These are phyloP conservation scores for Dipodomys spectabilis DNA, from an alignment of 2,113 vertebrate genomes.

Conservation along the genomic window DNA sequence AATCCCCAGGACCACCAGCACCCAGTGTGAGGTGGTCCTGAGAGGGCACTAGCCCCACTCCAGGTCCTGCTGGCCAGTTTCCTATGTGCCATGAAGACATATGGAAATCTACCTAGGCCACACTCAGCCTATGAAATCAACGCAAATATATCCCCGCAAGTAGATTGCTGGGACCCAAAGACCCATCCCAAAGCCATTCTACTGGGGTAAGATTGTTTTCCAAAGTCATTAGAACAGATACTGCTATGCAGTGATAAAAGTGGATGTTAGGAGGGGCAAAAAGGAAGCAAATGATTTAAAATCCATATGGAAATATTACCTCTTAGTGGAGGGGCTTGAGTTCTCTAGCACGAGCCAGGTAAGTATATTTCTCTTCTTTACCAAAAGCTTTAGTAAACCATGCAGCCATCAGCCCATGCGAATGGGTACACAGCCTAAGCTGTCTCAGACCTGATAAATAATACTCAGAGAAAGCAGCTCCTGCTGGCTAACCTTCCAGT, in stretches of 20 bases:
- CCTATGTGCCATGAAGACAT: background rate
- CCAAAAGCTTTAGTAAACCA: constrained; percentile 43
- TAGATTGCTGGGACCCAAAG: background rate
- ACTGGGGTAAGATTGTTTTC: background rate
- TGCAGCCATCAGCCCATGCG: constrained; percentile 17
- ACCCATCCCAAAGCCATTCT: background rate
- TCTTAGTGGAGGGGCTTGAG: background rate
- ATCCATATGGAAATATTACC: background rate
- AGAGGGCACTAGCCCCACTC: rapidly evolving
- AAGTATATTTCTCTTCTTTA: constrained; percentile 52
- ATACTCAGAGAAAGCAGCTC: background rate
- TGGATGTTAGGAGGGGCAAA: background rate
- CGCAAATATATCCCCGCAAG: background rate
- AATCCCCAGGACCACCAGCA: background rate
- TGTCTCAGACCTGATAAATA: constrained; percentile 54
- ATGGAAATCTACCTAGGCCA: background rate
- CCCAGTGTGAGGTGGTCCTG: no score
- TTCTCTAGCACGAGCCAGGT: constrained; percentile 23
- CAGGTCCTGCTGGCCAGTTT: background rate
- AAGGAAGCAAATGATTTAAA: background rate
- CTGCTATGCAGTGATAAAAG: background rate
- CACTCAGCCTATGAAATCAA: background rate
- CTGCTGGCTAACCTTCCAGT: constrained; percentile 35
- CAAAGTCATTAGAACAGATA: background rate
- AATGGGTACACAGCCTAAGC: constrained; percentile 47